Percentiles rank a stretch among this genome's conserved stretches.
phyloP scores from a whole-genome alignment of 2,113 vertebrate species.

The Macroglossus sobrinus region DNA sequence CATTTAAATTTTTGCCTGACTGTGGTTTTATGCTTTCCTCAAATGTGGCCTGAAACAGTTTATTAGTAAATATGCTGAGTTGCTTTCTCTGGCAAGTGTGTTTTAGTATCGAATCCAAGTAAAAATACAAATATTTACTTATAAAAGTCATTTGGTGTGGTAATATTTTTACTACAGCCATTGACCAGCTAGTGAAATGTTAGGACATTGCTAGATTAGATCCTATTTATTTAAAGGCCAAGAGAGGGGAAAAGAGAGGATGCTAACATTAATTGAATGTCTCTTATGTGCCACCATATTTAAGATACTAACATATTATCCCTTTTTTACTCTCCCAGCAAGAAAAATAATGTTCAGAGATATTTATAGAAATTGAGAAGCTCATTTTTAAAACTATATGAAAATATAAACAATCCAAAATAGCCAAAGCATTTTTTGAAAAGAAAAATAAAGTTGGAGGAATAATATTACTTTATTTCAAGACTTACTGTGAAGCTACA shows the following conservation, averaged over 20 bases:
- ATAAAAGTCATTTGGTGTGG: slow-evolving; percentile 67
- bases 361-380: neutral
- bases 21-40: slow-evolving; percentile 68
- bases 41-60: slow-evolving; percentile 51
- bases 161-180: slow-evolving; percentile 62
- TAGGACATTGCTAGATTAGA: slow-evolving; percentile 34
- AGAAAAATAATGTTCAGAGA: slow-evolving; percentile 14
- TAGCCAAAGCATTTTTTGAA: neutral
- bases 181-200: slow-evolving; percentile 65
- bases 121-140: slow-evolving; percentile 75
- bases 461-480: neutral
- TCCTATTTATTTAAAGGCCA: slow-evolving; percentile 36
- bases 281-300: neutral
- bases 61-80: slow-evolving; percentile 69
- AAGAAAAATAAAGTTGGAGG: neutral
- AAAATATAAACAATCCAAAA: slow-evolving; percentile 27
- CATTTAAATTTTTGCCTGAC: slow-evolving; percentile 59
- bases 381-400: neutral
- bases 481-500: neutral
- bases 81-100: slow-evolving; percentile 76
- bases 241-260: neutral
- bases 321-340: neutral
- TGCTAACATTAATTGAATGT: neutral
- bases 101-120: slow-evolving; percentile 72
- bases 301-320: neutral